Evolutionary conservation across 2,888 invertebrate species (phyloP).

Genomic region (Deilephila porcellus): DNA sequence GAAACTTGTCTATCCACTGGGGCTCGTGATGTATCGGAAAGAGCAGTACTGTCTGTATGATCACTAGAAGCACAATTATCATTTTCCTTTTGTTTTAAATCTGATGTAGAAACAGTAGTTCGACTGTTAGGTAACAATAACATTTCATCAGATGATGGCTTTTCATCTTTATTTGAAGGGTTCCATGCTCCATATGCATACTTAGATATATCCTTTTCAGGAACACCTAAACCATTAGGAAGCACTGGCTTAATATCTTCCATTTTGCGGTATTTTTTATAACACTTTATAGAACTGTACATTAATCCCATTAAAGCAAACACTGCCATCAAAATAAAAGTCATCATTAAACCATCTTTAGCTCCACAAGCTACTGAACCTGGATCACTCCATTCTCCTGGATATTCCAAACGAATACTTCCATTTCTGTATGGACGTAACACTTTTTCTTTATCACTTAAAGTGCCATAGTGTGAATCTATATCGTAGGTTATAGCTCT

Average conservation of each 20-base stretch:
- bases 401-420: constrained; percentile 49
- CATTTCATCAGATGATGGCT: constrained; percentile 78
- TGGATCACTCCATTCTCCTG: constrained; percentile 73
- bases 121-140: constrained; percentile 72
- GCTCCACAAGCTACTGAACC: constrained; percentile 64
- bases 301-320: constrained; percentile 61
- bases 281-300: constrained; percentile 80
- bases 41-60: constrained; percentile 77
- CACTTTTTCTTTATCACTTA: constrained; percentile 56
- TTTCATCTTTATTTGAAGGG: constrained; percentile 74
- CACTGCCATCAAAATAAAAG: constrained; percentile 64
- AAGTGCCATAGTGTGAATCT: constrained; percentile 64
- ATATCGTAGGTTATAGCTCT: constrained; percentile 74
- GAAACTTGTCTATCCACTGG: constrained; percentile 71
- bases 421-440: constrained; percentile 48
- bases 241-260: constrained; percentile 87
- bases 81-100: constrained; percentile 67
- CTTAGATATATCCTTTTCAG: constrained; percentile 76
- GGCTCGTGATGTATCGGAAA: constrained; percentile 73
- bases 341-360: constrained; percentile 64
- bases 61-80: constrained; percentile 74
- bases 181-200: constrained; percentile 73
- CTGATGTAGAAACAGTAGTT: constrained; percentile 61
- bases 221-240: constrained; percentile 86
- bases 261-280: constrained; percentile 86